Evolutionary conservation across 2,888 invertebrate genomes (phyloP).

Genomic region (Melanophora roralis): DNA sequence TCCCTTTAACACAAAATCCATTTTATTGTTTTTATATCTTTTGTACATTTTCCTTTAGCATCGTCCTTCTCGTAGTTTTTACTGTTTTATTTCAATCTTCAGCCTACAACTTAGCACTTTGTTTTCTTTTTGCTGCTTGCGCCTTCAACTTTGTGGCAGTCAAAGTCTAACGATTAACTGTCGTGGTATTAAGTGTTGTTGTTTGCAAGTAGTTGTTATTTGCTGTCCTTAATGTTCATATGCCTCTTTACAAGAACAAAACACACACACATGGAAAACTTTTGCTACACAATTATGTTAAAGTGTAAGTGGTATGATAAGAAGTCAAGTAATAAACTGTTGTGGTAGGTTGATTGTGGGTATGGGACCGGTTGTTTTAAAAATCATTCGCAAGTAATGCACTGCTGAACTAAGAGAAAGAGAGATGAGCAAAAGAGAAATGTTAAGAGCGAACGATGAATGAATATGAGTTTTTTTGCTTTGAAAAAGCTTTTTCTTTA

Average conservation of each 20-base stretch:
- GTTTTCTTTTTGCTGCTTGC: slow-evolving; percentile 41
- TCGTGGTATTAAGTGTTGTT: slow-evolving; percentile 58
- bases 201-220: slow-evolving; percentile 44
- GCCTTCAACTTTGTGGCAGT: slow-evolving; percentile 60
- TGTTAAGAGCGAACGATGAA: neutral
- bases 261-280: neutral
- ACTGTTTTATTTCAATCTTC: slow-evolving; percentile 51
- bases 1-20: slow-evolving; percentile 1
- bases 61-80: neutral
- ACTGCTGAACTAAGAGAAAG: neutral
- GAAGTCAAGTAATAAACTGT: slow-evolving; percentile 57
- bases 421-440: slow-evolving; percentile 24
- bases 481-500: slow-evolving; percentile 36
- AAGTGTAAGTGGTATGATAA: slow-evolving; percentile 38
- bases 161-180: slow-evolving; percentile 63
- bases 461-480: neutral
- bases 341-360: slow-evolving; percentile 50
- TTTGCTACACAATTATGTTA: neutral
- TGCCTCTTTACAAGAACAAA: too few species aligned
- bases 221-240: neutral
- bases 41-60: neutral
- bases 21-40: too few species aligned
- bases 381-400: slow-evolving; percentile 6
- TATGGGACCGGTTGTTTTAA: neutral
- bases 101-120: slow-evolving; percentile 47